A percentile compares a stretch with the other conserved stretches of the same genome.
Conservation (phyloP, 1,140 invertebrate genomes). For the Adelges cooleyi region DNA sequence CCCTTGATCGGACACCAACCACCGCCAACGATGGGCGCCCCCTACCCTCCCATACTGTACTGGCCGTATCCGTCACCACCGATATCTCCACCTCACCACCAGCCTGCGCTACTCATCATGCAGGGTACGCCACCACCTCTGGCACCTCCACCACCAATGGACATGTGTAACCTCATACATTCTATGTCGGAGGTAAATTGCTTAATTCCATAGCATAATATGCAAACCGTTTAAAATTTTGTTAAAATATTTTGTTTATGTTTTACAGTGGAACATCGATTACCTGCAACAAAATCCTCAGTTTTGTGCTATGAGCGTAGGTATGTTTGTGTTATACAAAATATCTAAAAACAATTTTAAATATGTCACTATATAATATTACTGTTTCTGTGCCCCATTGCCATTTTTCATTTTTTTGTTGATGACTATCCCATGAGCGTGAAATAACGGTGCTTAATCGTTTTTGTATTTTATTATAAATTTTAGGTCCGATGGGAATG, state of each 20-base stretch:
- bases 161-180: conserved; percentile 30
- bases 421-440: no score
- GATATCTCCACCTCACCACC: conserved; percentile 29
- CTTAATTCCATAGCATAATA: no score
- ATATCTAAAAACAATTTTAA: not conserved
- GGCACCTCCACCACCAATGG: conserved; percentile 20
- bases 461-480: not conserved
- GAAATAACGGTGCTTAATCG: no score
- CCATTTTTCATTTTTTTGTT: no score
- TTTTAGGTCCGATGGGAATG: conserved; percentile 16
- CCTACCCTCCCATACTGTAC: conserved; percentile 18
- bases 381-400: no score
- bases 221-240: not conserved
- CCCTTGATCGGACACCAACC: not conserved
- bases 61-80: conserved; percentile 31
- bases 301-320: conserved; percentile 19
- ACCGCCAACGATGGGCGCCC: not conserved
- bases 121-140: conserved; percentile 28
- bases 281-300: conserved; percentile 17
- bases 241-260: not conserved
- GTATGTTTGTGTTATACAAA: conserved; percentile 6
- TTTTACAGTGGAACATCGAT: conserved; percentile 7
- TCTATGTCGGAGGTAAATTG: conserved; percentile 30
- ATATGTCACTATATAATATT: no score
- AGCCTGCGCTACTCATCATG: conserved; percentile 29